Percentiles rank a stretch among this genome's conserved stretches.
Conservation (phyloP, 1,140 invertebrate species). For the Sarcophaga peregrina region DNA sequence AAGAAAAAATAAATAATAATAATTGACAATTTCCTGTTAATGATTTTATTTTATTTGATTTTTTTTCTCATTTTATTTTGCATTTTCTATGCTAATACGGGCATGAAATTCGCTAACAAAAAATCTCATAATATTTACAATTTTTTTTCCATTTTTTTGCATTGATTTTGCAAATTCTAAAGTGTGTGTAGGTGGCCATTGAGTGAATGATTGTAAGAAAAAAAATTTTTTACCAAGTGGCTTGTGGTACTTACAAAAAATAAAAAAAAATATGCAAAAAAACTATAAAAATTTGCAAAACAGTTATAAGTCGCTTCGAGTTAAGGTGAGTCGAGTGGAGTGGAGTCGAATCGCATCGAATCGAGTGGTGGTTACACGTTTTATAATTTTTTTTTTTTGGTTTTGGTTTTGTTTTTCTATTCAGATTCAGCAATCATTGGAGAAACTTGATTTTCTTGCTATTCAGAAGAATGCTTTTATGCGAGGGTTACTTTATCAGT, state of each 20-base stretch:
- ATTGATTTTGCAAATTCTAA: not conserved
- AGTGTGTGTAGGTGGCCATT: constrained; percentile 2
- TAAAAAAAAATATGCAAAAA: no score
- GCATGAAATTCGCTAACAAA: no score
- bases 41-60: not conserved
- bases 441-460: not conserved
- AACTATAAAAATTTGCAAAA: no score
- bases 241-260: not conserved
- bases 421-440: constrained; percentile 2
- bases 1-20: not conserved
- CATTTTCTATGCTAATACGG: not conserved
- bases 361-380: not conserved
- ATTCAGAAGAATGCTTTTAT: not conserved
- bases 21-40: constrained; percentile 27
- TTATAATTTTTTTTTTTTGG: not conserved
- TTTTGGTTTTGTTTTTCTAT: no score
- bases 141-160: constrained; percentile 4
- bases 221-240: not conserved
- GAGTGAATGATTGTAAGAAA: not conserved
- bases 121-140: not conserved
- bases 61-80: not conserved
- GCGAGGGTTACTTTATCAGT: not conserved
- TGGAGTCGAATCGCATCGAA: no score
- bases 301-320: not conserved
- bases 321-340: not conserved